Conservation (phyloP, 2,888 invertebrate genomes). For the Parnassius glacialis region DNA sequence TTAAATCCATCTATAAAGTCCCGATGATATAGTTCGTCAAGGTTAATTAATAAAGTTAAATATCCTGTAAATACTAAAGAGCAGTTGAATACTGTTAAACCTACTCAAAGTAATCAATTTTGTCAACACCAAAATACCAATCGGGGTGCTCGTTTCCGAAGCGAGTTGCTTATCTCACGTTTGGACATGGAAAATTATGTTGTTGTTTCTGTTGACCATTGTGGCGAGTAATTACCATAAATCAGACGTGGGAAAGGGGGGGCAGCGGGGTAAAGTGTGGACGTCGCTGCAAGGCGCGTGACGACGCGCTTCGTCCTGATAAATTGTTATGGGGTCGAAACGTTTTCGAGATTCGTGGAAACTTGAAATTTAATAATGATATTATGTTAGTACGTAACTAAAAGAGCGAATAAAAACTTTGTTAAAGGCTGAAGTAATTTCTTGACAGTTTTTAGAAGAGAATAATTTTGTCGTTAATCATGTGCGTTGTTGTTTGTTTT, state of each 20-base stretch:
- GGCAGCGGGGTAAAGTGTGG: constrained; percentile 2
- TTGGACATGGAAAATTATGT: constrained; percentile 27
- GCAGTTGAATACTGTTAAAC: constrained; percentile 17
- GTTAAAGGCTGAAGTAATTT: not conserved
- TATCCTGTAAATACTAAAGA: not conserved
- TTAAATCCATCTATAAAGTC: too few species aligned
- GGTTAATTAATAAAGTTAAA: too few species aligned
- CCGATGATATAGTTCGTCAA: too few species aligned
- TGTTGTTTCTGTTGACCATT: constrained; percentile 26
- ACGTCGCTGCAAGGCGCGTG: constrained; percentile 21
- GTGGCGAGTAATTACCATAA: constrained; percentile 26
- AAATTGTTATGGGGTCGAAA: constrained; percentile 17
- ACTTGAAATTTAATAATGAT: constrained; percentile 14
- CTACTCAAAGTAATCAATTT: constrained; percentile 23
- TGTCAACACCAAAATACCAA: constrained; percentile 15
- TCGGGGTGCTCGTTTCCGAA: constrained; percentile 6
- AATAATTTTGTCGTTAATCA: too few species aligned
- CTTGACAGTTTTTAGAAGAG: too few species aligned
- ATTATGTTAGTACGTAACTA: constrained; percentile 2
- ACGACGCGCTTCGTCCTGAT: constrained; percentile 15
- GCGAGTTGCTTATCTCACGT: constrained; percentile 22
- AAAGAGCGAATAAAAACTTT: constrained; percentile 2
- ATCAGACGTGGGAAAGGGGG: constrained; percentile 23
- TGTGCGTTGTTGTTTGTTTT: too few species aligned
- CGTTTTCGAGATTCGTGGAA: constrained; percentile 16